Evolutionary conservation across 2,797 vertebrate genomes (phyloP).

Genomic region (Emydoidea blandingii): DNA sequence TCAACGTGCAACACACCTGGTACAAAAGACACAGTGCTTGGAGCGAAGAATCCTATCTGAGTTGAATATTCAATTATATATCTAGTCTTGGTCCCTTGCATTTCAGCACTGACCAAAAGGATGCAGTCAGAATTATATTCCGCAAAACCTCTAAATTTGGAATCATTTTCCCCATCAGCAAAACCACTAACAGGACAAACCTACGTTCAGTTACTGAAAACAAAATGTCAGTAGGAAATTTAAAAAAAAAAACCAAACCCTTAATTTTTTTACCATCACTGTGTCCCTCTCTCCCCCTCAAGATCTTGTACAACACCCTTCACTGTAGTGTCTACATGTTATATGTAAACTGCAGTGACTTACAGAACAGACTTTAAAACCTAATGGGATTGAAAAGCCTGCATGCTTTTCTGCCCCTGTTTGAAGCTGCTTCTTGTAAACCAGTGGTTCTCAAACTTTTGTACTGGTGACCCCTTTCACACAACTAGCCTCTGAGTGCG

Average conservation of each 20-base stretch:
- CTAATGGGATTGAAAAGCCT: constrained; percentile 31
- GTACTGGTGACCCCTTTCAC: no score
- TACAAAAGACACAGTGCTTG: not conserved
- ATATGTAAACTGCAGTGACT: constrained; percentile 41
- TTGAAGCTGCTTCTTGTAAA: constrained; percentile 37
- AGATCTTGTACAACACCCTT: constrained; percentile 7
- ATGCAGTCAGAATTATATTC: not conserved
- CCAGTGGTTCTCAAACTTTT: no score
- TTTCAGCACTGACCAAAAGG: constrained; percentile 20
- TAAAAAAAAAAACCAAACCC: not conserved
- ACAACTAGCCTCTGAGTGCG: no score
- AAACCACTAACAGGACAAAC: not conserved
- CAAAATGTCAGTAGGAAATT: not conserved
- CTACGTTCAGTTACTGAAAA: not conserved
- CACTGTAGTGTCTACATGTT: constrained; percentile 32
- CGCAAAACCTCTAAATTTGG: not conserved
- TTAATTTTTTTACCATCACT: not conserved
- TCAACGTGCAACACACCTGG: not conserved
- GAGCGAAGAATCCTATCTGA: not conserved
- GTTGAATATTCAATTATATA: not conserved
- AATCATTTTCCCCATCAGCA: not conserved
- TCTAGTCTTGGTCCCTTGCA: not conserved
- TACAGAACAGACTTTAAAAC: constrained; percentile 31
- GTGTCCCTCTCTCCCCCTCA: constrained; percentile 7
- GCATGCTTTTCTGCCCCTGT: constrained; percentile 37